These are phyloP conservation scores for Leptopilina clavipes DNA, from an alignment of 1,140 invertebrate species.

Conservation along the genomic window DNA sequence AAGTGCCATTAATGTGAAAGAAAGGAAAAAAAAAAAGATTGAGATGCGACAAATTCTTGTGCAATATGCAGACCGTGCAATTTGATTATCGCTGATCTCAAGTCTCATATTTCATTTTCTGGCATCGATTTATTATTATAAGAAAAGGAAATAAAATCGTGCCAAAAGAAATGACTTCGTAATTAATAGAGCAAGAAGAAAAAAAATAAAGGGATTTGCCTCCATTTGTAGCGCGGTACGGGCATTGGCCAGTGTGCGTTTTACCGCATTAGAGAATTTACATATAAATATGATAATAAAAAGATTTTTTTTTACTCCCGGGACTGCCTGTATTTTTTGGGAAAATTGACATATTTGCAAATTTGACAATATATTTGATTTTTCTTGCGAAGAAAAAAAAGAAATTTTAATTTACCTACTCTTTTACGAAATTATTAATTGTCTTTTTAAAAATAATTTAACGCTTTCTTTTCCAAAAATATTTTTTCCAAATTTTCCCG, in stretches of 20 bases:
- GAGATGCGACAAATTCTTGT: conserved; percentile 30
- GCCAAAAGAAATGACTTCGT: conserved; percentile 30
- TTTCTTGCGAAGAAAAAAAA: no score
- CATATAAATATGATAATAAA: conserved; percentile 35
- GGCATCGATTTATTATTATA: conserved; percentile 18
- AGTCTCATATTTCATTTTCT: conserved; percentile 32
- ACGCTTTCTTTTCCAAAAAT: no score
- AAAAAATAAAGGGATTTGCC: conserved; percentile 12
- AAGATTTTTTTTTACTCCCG: conserved; percentile 36
- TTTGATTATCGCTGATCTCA: conserved; percentile 34
- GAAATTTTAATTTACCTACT: no score
- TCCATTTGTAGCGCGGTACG: conserved; percentile 32
- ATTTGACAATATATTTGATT: no score
- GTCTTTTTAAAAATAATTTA: no score
- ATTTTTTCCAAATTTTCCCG: no score
- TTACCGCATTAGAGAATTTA: conserved; percentile 44
- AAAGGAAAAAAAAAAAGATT: neutral
- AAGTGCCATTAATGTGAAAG: conserved; percentile 7
- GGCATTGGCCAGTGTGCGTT: conserved; percentile 46
- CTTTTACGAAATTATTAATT: no score
- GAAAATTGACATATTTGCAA: neutral
- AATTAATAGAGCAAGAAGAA: conserved; percentile 14
- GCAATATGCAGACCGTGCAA: conserved; percentile 33
- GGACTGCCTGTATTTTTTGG: conserved; percentile 27
- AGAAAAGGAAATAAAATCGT: conserved; percentile 16